Evolutionary conservation across 2,113 vertebrate genomes (phyloP), one percentile per base, ranked within the genome.

Genomic region (Acrocephalus arundinaceus): DNA sequence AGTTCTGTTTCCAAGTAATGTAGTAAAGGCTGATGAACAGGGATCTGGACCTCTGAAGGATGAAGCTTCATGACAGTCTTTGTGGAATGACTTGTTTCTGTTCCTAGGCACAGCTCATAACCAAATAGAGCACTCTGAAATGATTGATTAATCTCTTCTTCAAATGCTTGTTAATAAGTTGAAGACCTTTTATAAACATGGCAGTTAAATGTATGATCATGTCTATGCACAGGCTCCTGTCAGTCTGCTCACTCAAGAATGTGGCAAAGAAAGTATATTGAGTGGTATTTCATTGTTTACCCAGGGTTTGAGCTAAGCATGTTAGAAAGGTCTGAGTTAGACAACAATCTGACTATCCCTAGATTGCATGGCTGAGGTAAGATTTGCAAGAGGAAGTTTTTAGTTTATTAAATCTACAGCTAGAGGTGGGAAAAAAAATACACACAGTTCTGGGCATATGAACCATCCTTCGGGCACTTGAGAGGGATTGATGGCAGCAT

Each of bases 401-500:
- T 63, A 71, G 55, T 90, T 93, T 93, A 76, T 90, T 88, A 81
- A 94, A 93, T 78, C 57, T 66, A 70, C 72, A 48, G 51, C 59
- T 57, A 41, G 76, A 77, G 19, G 48, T 90, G 65, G 31, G 33
- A 4, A 14, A 74, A 74, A 77, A 62, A 78, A 46, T 49, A 67
- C 30, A 51, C 83, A 90, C 33, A 7, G 1, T 88, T 93, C 85
- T 90, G 65, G 76, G 68, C 72, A 62, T 55, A 33, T 30, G 43
- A 96, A 52, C 57, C 51, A 84, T 90, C 91, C 89, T 95, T 81
- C 1, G 39, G 79, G 90, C 61, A 30, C 68, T 96, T 68, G 30
- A 75, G 88, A 81, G 76, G 94, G 76, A 94, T 88, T 83, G 57
- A 95, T 96, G 88, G 76, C 76, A 94, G 73, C 57, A 81, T 95